Percentiles rank a stretch among this genome's conserved stretches.
Evolutionary conservation across 2,113 vertebrate species (phyloP).

Genomic region (Dicrurus megarhynchus): DNA sequence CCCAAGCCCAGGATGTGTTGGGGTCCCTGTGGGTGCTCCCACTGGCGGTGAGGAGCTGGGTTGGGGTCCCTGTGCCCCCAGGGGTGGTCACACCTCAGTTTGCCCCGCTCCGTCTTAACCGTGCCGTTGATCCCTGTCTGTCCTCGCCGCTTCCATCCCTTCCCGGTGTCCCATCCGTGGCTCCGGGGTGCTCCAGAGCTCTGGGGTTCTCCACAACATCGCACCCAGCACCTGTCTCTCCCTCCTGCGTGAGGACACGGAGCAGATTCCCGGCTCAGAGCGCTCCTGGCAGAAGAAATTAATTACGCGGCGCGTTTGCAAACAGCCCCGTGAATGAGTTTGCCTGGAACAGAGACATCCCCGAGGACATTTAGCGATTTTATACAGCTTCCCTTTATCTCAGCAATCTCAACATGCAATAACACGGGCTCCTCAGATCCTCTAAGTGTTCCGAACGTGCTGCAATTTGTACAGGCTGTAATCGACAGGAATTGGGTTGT

Average conservation of each 20-base stretch:
- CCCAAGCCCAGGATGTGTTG: accelerated
- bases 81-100: background rate
- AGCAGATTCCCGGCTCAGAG: background rate
- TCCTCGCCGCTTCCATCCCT: accelerated
- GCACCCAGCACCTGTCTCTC: background rate
- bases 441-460: background rate
- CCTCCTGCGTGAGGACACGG: accelerated
- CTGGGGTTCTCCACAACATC: background rate
- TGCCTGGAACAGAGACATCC: background rate
- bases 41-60: background rate
- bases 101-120: accelerated
- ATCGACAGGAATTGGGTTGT: slow-evolving; percentile 14
- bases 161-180: accelerated
- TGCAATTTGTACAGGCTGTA: slow-evolving; percentile 16
- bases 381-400: slow-evolving; percentile 28
- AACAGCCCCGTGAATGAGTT: background rate
- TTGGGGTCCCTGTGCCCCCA: background rate
- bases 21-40: background rate
- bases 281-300: background rate
- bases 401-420: background rate
- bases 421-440: slow-evolving; percentile 18
- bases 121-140: too few relatives aligned
- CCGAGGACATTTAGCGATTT: slow-evolving; percentile 13
- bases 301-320: background rate
- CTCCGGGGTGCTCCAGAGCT: background rate